A percentile compares a stretch with the other conserved stretches of the same genome.
phyloP scores from a whole-genome alignment of 2,797 vertebrate genomes.

The Kryptopterus vitreolus region DNA sequence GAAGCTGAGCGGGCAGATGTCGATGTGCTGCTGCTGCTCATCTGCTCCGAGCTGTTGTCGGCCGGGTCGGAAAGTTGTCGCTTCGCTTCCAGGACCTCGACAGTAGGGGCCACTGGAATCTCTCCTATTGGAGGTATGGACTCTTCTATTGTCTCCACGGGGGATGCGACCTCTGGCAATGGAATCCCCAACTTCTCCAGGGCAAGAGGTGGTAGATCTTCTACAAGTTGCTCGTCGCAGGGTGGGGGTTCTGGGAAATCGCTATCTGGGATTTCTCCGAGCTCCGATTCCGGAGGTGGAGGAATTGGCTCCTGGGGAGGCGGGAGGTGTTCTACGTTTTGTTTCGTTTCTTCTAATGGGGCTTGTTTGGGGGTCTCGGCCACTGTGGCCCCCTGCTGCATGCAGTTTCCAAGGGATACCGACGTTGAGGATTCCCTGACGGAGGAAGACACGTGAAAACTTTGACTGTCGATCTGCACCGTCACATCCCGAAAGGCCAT shows the following conservation, averaged over 20 bases:
- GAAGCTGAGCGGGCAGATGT: constrained; percentile 87
- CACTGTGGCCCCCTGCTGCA: constrained; percentile 64
- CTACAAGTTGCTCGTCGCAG: constrained; percentile 69
- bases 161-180: constrained; percentile 54
- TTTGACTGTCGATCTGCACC: constrained; percentile 93
- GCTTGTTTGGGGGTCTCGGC: constrained; percentile 55
- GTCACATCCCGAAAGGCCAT: constrained; percentile 98
- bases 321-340: constrained; percentile 54
- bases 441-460: constrained; percentile 91
- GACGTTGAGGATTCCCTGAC: constrained; percentile 83
- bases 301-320: constrained; percentile 69
- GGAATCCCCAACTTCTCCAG: constrained; percentile 68
- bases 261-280: constrained; percentile 60
- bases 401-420: constrained; percentile 86
- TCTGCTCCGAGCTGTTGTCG: constrained; percentile 87
- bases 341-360: constrained; percentile 47
- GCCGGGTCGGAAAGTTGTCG: constrained; percentile 78
- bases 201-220: constrained; percentile 63
- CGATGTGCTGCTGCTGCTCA: constrained; percentile 93
- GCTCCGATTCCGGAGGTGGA: constrained; percentile 61
- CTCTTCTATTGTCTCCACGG: constrained; percentile 43
- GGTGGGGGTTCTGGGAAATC: constrained; percentile 75
- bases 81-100: constrained; percentile 72
- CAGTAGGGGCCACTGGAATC: constrained; percentile 55
- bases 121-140: constrained; percentile 44